Evolutionary conservation across 2,888 invertebrate species (phyloP), one percentile per base, ranked within the genome.

Genomic region (Germaria angustata): DNA sequence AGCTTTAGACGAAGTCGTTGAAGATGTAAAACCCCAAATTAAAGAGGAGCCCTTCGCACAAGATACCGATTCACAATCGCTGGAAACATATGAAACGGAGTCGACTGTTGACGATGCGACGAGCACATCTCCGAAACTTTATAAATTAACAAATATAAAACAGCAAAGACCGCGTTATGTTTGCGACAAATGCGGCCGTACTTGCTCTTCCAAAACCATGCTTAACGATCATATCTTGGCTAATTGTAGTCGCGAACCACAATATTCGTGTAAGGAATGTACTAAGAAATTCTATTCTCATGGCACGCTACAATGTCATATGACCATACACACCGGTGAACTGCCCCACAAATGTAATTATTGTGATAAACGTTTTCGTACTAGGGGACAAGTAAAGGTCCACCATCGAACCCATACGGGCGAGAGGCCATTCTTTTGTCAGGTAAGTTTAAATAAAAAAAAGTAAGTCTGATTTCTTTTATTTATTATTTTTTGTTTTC

Each of bases 331-430:
- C 63, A 90, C 90, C 0, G 90, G 90, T 0, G 90, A 86, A 39
- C 53, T 90, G 85, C 90, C 90, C 2, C 86, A 89, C 61, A 85
- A 89, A 80, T 90, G 90, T 53, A 81, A 78, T 13, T 90, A 84
- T 84, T 90, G 90, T 68, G 89, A 89, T 6, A 90, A 90, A 75
- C 87, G 88, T 6, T 90, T 90, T 61, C 88, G 90, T 0, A 90
- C 90, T 0, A 87, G 88, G 22, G 90, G 90, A 2, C 90, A 90
- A 61, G 87, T 90, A 9, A 89, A 88, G 0, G 90, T 90, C 0
- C 90, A 90, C 80, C 88, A 89, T 71, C 86, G 90, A 2, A 87
- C 90, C 2, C 90, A 90, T 75, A 90, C 90, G 0, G 90, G 90
- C 8, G 90, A 90, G 32, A 87, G 89, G 34, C 90, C 90, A 2